Evolutionary conservation across 2,888 invertebrate species (phyloP).

Genomic region (Nematopogon swammerdamellus): DNA sequence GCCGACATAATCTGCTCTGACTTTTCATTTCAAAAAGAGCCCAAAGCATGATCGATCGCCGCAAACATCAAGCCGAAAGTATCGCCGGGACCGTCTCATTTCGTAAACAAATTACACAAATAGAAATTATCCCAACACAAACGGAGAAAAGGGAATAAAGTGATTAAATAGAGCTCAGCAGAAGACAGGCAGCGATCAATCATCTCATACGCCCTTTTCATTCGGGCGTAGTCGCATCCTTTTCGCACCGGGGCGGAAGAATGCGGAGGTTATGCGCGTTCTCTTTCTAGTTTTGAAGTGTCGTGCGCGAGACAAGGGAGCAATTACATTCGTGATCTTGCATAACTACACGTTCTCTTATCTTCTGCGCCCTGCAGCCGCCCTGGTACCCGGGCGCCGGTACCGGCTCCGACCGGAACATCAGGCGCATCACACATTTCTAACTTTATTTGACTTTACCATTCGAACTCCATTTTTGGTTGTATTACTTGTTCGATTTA

Average conservation of each 20-base stretch:
- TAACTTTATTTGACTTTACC: no score
- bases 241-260: slow-evolving; percentile 20
- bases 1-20: background rate
- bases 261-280: slow-evolving; percentile 15
- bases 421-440: no score
- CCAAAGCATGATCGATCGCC: background rate
- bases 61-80: background rate
- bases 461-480: no score
- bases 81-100: slow-evolving; percentile 31
- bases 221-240: slow-evolving; percentile 27
- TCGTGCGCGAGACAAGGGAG: slow-evolving; percentile 56
- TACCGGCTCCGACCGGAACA: no score
- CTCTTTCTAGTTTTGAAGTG: slow-evolving; percentile 51
- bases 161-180: slow-evolving; percentile 59
- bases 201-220: slow-evolving; percentile 51
- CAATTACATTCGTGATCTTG: slow-evolving; percentile 60
- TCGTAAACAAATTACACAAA: slow-evolving; percentile 55
- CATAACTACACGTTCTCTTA: slow-evolving; percentile 26
- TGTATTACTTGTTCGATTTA: no score
- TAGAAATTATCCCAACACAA: slow-evolving; percentile 55
- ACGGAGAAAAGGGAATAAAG: slow-evolving; percentile 59
- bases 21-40: background rate
- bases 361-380: background rate
- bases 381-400: background rate
- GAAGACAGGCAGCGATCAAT: slow-evolving; percentile 57